Evolutionary conservation across 30 jellyfish, hydroid and myxozoan genomes (phyloP).

Genomic region (Calvadosia cruxmelitensis): DNA sequence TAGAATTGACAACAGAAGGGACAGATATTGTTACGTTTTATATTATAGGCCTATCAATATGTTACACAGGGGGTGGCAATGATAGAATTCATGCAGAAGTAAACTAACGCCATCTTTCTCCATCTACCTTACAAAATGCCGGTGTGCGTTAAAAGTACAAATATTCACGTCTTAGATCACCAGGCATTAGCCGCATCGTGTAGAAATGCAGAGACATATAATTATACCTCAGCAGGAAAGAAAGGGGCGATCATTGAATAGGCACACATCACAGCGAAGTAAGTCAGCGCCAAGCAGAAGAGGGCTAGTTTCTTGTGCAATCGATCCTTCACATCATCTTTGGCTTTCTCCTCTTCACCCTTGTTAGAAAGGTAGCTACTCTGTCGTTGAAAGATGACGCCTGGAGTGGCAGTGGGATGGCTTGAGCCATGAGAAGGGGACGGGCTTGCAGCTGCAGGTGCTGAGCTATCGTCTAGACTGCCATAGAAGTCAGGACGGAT

Average conservation of each 20-base stretch:
- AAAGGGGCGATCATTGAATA: conserved; percentile 66
- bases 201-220: background rate
- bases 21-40: too few relatives aligned
- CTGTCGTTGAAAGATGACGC: background rate
- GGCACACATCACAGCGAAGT: conserved; percentile 29
- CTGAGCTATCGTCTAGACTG: background rate
- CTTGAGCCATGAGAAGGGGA: too few relatives aligned
- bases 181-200: too few relatives aligned
- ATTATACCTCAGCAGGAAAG: conserved; percentile 64
- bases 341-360: background rate
- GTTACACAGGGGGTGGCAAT: too few relatives aligned
- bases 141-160: too few relatives aligned
- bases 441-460: background rate
- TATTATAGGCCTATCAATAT: too few relatives aligned
- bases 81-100: too few relatives aligned
- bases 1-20: too few relatives aligned
- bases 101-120: too few relatives aligned
- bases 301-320: conserved; percentile 5
- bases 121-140: too few relatives aligned
- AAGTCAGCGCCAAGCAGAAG: conserved; percentile 11
- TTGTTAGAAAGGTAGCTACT: background rate
- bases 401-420: background rate
- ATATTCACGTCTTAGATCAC: too few relatives aligned
- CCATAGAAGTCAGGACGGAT: background rate
- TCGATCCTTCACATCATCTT: conserved; percentile 1